Conservation (phyloP, 2,113 vertebrate genomes). For the Addax nasomaculatus region DNA sequence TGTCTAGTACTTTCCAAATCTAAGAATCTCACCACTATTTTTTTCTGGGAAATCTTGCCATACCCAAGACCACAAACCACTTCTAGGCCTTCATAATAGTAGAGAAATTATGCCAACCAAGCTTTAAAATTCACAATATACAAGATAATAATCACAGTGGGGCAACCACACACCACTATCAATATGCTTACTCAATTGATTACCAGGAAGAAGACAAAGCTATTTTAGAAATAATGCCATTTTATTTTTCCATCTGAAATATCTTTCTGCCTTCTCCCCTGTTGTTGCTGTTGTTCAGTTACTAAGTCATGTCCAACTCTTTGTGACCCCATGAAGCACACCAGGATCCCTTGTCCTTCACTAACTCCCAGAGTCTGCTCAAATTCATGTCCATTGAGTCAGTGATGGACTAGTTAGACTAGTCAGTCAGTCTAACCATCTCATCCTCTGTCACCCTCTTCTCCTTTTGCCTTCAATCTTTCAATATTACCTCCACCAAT, state of each 20-base stretch:
- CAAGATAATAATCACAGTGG: slow-evolving; percentile 45
- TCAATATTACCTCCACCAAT: not conserved
- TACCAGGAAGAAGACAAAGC: not conserved
- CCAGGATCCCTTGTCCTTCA: not conserved
- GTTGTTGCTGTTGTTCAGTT: not conserved
- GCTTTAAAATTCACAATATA: slow-evolving; percentile 46
- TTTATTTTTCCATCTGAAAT: not conserved
- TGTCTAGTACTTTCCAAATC: slow-evolving; percentile 57
- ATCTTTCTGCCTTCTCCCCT: not conserved
- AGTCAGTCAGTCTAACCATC: not conserved
- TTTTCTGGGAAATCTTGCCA: slow-evolving; percentile 67
- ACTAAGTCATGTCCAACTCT: not conserved
- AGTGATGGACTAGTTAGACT: not conserved
- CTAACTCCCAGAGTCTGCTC: not conserved
- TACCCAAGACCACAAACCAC: slow-evolving; percentile 71
- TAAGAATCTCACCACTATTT: slow-evolving; percentile 38
- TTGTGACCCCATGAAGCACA: not conserved
- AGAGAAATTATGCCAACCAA: slow-evolving; percentile 42
- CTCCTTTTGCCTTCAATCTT: not conserved
- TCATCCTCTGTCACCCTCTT: not conserved
- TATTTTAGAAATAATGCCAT: not conserved
- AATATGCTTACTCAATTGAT: slow-evolving; percentile 30
- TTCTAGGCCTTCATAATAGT: slow-evolving; percentile 38
- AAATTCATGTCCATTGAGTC: not conserved
- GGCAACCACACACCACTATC: not conserved